Conservation (phyloP, 2,797 vertebrate species). For the Rhynchotus rufescens region DNA sequence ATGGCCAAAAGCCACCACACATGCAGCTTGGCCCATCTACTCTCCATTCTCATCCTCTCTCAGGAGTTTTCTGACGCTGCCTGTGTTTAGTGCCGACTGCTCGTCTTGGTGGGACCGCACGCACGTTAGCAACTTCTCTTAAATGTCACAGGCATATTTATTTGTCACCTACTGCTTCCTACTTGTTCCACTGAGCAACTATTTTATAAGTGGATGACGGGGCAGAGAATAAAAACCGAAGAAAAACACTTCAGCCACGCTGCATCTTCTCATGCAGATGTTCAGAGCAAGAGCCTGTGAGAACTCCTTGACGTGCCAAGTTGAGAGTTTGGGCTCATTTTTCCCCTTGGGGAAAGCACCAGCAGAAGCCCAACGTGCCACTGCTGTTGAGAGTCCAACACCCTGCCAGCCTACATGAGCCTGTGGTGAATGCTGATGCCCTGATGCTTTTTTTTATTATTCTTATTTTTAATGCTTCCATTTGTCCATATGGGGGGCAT, state of each 20-base stretch:
- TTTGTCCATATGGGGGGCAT: neutral
- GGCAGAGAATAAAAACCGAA: neutral
- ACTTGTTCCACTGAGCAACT: constrained; percentile 11
- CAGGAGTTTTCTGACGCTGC: neutral
- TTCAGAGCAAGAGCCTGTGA: neutral
- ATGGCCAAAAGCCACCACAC: no score
- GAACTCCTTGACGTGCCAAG: neutral
- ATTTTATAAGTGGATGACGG: neutral
- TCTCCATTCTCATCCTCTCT: no score
- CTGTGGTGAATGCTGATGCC: neutral
- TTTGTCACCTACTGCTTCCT: constrained; percentile 72
- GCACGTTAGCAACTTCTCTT: constrained; percentile 3
- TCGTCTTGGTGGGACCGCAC: constrained; percentile 24
- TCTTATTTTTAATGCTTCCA: rapidly evolving
- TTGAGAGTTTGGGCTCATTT: neutral
- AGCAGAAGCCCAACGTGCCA: neutral
- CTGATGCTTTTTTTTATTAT: neutral
- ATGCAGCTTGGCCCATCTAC: no score
- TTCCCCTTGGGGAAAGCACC: neutral
- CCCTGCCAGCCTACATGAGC: no score
- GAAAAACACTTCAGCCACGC: neutral
- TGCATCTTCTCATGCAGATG: neutral
- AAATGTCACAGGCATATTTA: constrained; percentile 60
- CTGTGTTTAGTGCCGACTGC: neutral
- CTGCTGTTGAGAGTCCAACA: neutral